Evolutionary conservation across 64 coral and sea anemone species (phyloP).

Genomic region (Cladopsammia gracilis): DNA sequence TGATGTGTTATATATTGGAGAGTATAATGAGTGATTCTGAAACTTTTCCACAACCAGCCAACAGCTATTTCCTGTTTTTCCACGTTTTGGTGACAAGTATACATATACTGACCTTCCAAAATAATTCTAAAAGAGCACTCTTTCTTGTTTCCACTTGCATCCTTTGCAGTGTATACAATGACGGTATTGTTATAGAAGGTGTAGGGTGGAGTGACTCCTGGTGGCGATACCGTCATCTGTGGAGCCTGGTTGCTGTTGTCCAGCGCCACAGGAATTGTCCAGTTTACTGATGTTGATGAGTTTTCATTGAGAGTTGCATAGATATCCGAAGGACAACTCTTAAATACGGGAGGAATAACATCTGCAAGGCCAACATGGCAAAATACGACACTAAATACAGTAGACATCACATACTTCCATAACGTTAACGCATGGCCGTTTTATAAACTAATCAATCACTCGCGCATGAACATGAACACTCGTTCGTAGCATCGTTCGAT

Average conservation of each 20-base stretch:
- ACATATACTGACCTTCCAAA: slow-evolving; percentile 59
- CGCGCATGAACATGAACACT: too few relatives aligned
- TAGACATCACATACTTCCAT: too few relatives aligned
- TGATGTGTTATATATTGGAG: too few relatives aligned
- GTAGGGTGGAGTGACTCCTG: slow-evolving; percentile 49
- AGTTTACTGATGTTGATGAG: slow-evolving; percentile 50
- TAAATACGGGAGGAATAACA: slow-evolving; percentile 54
- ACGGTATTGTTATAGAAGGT: slow-evolving; percentile 1
- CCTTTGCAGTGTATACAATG: slow-evolving; percentile 62
- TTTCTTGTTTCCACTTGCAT: slow-evolving; percentile 57
- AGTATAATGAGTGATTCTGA: too few relatives aligned
- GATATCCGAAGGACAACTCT: slow-evolving; percentile 71
- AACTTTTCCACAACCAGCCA: background rate
- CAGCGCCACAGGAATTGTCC: slow-evolving; percentile 50
- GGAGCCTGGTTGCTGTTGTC: slow-evolving; percentile 50
- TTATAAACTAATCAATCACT: too few relatives aligned
- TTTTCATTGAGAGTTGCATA: slow-evolving; percentile 30
- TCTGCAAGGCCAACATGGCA: slow-evolving; percentile 8
- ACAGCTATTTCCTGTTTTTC: background rate
- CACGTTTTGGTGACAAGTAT: background rate
- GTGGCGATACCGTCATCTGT: background rate
- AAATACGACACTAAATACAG: too few relatives aligned
- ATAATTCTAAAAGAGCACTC: slow-evolving; percentile 73
- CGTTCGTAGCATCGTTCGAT: too few relatives aligned
- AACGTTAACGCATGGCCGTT: too few relatives aligned